Conservation (phyloP, 2,888 invertebrate species). For the Acronicta leporina region DNA sequence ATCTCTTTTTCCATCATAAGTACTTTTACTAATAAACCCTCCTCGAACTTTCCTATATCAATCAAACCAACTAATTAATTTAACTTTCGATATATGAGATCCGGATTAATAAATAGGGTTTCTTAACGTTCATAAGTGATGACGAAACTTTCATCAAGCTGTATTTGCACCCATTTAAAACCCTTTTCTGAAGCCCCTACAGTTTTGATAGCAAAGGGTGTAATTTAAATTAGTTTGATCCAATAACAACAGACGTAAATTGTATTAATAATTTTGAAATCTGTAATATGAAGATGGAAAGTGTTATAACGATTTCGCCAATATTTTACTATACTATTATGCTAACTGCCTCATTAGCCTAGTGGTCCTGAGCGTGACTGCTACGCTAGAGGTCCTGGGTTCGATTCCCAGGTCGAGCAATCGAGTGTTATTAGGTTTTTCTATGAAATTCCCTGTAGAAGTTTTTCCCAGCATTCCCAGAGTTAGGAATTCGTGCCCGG, state of each 20-base stretch:
- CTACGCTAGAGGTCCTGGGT: too few relatives aligned
- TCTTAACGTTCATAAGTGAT: slow-evolving; percentile 3
- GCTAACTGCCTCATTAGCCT: too few relatives aligned
- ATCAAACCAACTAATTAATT: slow-evolving; percentile 1
- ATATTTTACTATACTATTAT: too few relatives aligned
- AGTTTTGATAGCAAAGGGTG: slow-evolving; percentile 32
- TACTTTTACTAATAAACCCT: too few relatives aligned
- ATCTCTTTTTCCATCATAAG: too few relatives aligned
- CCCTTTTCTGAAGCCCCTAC: slow-evolving; percentile 25
- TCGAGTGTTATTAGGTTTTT: too few relatives aligned
- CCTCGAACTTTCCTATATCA: not conserved
- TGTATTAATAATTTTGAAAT: slow-evolving; percentile 21
- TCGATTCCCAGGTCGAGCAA: too few relatives aligned
- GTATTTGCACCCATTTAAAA: slow-evolving; percentile 25
- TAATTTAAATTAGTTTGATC: slow-evolving; percentile 48
- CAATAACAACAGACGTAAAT: slow-evolving; percentile 13
- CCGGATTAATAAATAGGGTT: not conserved
- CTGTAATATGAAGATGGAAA: not conserved
- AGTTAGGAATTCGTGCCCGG: too few relatives aligned
- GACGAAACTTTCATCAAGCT: slow-evolving; percentile 40
- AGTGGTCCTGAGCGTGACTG: too few relatives aligned
- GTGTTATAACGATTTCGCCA: too few relatives aligned
- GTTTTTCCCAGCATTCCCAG: too few relatives aligned
- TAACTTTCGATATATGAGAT: slow-evolving; percentile 2
- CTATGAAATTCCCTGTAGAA: too few relatives aligned